These are phyloP conservation scores for Galleria mellonella DNA, from an alignment of 1,140 invertebrate species.

Conservation along the genomic window DNA sequence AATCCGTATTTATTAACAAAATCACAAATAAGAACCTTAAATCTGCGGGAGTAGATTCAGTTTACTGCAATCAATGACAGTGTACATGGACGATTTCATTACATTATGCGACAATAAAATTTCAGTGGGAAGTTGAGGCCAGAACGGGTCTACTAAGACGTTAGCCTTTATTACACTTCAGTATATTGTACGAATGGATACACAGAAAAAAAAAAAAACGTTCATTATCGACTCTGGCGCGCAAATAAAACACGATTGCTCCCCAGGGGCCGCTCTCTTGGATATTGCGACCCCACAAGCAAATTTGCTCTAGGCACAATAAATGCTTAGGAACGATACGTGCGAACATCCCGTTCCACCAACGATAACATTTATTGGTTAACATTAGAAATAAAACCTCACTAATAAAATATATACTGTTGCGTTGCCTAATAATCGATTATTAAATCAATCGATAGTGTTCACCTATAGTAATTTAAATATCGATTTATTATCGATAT, in stretches of 20 bases:
- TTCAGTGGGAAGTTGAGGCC: constrained; percentile 27
- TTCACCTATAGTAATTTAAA: too few species aligned
- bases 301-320: constrained; percentile 65
- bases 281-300: constrained; percentile 65
- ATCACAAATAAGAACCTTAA: constrained; percentile 9
- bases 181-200: constrained; percentile 44
- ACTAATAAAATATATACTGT: constrained; percentile 6
- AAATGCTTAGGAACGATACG: constrained; percentile 52
- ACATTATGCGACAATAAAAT: constrained; percentile 34
- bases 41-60: not conserved
- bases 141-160: constrained; percentile 24
- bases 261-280: constrained; percentile 49
- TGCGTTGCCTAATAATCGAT: too few species aligned
- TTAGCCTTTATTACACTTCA: constrained; percentile 48
- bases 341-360: constrained; percentile 33
- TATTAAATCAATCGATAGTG: too few species aligned
- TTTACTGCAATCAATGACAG: constrained; percentile 6
- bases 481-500: too few species aligned
- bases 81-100: constrained; percentile 28
- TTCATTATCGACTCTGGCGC: constrained; percentile 60
- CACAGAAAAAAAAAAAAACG: constrained; percentile 58
- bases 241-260: constrained; percentile 61
- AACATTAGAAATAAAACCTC: constrained; percentile 21
- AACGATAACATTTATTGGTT: constrained; percentile 42
- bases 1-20: constrained; percentile 20